Conservation (phyloP, 1,140 invertebrate species). For the Palaemon carinicauda region DNA sequence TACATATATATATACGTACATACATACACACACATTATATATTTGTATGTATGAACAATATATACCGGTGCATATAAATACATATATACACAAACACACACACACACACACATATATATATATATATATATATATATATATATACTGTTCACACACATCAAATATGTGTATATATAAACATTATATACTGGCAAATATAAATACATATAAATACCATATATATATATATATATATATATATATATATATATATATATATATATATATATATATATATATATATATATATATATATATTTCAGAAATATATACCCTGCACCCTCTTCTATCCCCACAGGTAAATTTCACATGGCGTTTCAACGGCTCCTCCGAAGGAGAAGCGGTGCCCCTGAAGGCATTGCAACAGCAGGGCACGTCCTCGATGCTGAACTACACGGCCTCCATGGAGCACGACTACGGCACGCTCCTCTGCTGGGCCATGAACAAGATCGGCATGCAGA, state of each 20-base stretch:
- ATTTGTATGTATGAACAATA: neutral
- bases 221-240: neutral
- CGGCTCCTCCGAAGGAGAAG: conserved; percentile 70
- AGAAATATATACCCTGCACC: neutral
- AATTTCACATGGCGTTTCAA: conserved; percentile 81
- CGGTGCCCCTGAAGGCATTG: conserved; percentile 58
- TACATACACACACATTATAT: neutral
- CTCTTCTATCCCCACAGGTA: conserved; percentile 6
- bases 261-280: neutral
- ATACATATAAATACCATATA: neutral
- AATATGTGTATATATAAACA: neutral
- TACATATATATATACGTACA: neutral
- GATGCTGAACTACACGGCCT: conserved; percentile 42
- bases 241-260: conserved; percentile 2
- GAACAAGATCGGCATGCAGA: conserved; percentile 60
- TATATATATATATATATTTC: neutral
- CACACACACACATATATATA: neutral
- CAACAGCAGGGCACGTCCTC: conserved; percentile 61
- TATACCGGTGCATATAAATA: neutral
- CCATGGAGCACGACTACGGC: conserved; percentile 59
- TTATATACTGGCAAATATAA: neutral
- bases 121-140: neutral
- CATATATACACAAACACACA: neutral
- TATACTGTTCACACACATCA: too few relatives aligned
- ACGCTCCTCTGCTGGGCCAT: conserved; percentile 51